These are phyloP conservation scores for Prionailurus viverrinus DNA, from an alignment of 2,113 vertebrate genomes.

Conservation along the genomic window DNA sequence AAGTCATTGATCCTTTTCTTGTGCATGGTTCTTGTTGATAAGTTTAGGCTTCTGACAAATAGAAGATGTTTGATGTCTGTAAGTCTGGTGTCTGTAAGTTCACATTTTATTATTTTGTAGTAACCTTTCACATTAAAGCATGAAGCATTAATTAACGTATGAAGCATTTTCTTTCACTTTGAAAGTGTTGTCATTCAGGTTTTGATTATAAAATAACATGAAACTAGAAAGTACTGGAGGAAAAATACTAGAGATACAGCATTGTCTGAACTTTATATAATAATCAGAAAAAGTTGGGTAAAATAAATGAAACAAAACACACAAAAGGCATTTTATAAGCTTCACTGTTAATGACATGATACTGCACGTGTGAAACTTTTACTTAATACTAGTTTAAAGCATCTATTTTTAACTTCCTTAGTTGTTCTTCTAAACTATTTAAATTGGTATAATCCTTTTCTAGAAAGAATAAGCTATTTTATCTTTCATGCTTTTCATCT, in stretches of 20 bases:
- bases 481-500: slow-evolving; percentile 76
- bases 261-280: slow-evolving; percentile 21
- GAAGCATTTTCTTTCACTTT: slow-evolving; percentile 21
- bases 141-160: background rate
- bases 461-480: slow-evolving; percentile 74
- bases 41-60: background rate
- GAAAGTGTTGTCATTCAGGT: background rate
- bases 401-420: slow-evolving; percentile 73
- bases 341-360: slow-evolving; percentile 22
- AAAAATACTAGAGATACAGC: slow-evolving; percentile 26
- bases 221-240: background rate
- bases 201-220: slow-evolving; percentile 12
- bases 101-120: background rate
- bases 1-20: background rate
- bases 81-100: background rate
- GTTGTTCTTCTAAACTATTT: slow-evolving; percentile 75
- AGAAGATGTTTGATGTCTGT: background rate
- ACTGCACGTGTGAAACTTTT: slow-evolving; percentile 27
- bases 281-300: slow-evolving; percentile 20
- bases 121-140: background rate
- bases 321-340: slow-evolving; percentile 20
- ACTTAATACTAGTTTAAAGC: slow-evolving; percentile 65
- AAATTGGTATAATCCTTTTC: slow-evolving; percentile 78
- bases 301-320: slow-evolving; percentile 42
- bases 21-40: background rate